phyloP scores from a whole-genome alignment of 2,888 invertebrate species.

The Eupithecia vulgata region DNA sequence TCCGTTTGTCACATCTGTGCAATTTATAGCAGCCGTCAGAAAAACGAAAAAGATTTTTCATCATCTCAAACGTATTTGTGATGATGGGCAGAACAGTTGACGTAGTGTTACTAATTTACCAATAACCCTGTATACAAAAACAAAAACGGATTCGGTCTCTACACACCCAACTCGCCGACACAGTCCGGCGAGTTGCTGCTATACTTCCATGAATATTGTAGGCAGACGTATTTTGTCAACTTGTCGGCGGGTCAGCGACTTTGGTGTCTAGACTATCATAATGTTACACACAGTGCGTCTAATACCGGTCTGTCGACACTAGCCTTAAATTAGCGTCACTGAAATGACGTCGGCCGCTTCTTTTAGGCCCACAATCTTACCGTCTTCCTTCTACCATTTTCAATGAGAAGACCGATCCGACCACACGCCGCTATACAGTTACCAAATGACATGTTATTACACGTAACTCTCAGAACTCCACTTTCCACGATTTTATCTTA shows the following conservation, averaged over 20 bases:
- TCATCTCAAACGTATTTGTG: too few species aligned
- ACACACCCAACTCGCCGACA: neutral
- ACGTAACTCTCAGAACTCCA: conserved; percentile 36
- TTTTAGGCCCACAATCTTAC: neutral
- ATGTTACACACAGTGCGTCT: too few species aligned
- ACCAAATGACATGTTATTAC: conserved; percentile 52
- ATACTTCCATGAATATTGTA: neutral
- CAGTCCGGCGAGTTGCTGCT: neutral
- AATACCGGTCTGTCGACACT: neutral
- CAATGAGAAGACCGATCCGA: conserved; percentile 41
- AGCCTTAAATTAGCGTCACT: neutral
- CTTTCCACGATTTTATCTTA: conserved; percentile 49
- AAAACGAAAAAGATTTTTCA: too few species aligned
- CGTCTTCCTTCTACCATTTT: conserved; percentile 36
- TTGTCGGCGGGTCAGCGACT: too few species aligned
- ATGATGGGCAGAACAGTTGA: too few species aligned
- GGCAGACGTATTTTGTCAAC: neutral
- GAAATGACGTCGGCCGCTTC: conserved; percentile 2
- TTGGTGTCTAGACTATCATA: too few species aligned
- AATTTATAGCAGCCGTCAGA: too few species aligned
- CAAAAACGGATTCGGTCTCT: too few species aligned
- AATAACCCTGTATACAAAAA: too few species aligned
- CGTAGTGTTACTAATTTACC: too few species aligned
- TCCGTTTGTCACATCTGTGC: too few species aligned
- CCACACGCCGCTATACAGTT: conserved; percentile 47